Conservation (phyloP, 2,113 vertebrate species). For the Albula goreensis region DNA sequence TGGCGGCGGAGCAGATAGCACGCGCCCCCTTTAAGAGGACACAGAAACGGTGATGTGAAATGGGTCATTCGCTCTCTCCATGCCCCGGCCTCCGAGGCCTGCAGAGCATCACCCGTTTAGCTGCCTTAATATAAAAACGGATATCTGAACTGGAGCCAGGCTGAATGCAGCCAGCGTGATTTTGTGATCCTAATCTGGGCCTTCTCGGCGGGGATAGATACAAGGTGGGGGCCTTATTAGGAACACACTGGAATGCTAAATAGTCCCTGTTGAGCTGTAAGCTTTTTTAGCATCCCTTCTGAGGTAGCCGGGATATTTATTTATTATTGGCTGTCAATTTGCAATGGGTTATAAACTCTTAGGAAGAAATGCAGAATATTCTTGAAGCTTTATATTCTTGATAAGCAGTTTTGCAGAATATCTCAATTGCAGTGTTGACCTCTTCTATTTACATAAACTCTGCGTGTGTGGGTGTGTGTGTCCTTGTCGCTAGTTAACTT, state of each 20-base stretch:
- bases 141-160: conserved; percentile 22
- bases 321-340: conserved; percentile 32
- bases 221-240: conserved; percentile 15
- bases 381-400: too few relatives aligned
- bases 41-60: background rate
- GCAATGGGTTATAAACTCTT: conserved; percentile 33
- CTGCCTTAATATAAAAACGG: conserved; percentile 13
- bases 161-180: conserved; percentile 37
- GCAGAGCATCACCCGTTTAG: background rate
- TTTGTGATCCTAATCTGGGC: conserved; percentile 33
- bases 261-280: conserved; percentile 21
- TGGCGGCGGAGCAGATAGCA: background rate
- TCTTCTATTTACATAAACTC: background rate
- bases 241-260: conserved; percentile 28
- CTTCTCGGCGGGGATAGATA: conserved; percentile 24
- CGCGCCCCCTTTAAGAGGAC: background rate
- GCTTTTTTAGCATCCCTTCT: background rate
- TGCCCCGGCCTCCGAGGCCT: background rate
- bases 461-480: background rate
- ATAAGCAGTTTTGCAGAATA: too few relatives aligned
- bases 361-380: background rate
- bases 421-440: too few relatives aligned
- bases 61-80: background rate
- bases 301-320: conserved; percentile 31
- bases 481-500: too few relatives aligned